These are phyloP conservation scores for Amphiduros pacificus DNA, from an alignment of 2,888 invertebrate genomes.

Conservation along the genomic window DNA sequence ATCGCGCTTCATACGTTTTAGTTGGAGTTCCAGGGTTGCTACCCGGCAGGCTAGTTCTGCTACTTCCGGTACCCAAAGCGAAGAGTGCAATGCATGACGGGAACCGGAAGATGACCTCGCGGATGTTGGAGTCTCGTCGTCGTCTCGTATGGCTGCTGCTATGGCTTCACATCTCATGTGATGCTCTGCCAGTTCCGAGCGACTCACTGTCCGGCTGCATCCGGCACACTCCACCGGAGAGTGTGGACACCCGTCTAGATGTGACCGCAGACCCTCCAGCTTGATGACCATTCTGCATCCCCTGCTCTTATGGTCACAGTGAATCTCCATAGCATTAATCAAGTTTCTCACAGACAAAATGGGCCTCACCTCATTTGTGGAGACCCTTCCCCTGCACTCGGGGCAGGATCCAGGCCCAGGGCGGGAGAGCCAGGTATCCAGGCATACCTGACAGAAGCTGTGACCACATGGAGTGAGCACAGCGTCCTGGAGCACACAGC, in stretches of 20 bases:
- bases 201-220: conserved; percentile 39
- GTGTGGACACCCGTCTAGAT: conserved; percentile 41
- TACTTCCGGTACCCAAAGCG: conserved; percentile 24
- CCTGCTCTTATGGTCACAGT: conserved; percentile 38
- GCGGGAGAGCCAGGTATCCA: conserved; percentile 50
- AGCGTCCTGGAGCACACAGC: conserved; percentile 48
- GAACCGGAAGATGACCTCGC: neutral
- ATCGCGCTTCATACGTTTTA: conserved; percentile 43
- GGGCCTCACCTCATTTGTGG: conserved; percentile 37
- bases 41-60: conserved; percentile 43
- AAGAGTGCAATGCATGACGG: neutral
- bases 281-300: conserved; percentile 44
- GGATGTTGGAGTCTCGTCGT: conserved; percentile 13
- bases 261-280: conserved; percentile 39
- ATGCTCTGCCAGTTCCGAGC: conserved; percentile 43
- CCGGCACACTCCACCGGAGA: conserved; percentile 48
- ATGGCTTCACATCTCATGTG: conserved; percentile 49
- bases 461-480: conserved; percentile 56
- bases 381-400: conserved; percentile 43
- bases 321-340: conserved; percentile 44
- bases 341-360: conserved; percentile 50
- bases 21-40: conserved; percentile 43
- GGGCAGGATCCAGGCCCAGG: conserved; percentile 43
- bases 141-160: conserved; percentile 61
- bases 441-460: conserved; percentile 47